A percentile compares a stretch with the other conserved stretches of the same genome.
Evolutionary conservation across 1,140 invertebrate genomes (phyloP).

Genomic region (Leptoteleia sp.): DNA sequence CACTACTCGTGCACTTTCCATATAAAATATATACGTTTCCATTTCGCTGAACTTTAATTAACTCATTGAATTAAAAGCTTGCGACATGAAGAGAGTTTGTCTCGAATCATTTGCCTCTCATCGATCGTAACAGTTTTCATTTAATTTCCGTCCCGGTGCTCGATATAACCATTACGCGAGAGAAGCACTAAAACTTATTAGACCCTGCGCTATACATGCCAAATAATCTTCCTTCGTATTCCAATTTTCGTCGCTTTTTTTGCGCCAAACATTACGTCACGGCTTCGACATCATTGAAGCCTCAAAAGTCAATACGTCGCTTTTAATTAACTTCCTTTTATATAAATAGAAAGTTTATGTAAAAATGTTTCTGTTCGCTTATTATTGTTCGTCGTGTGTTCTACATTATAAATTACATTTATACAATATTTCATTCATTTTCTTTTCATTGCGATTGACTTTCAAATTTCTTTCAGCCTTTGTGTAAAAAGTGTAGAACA

Average conservation of each 20-base stretch:
- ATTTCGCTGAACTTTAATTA: slow-evolving; percentile 61
- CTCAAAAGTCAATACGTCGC: too few relatives aligned
- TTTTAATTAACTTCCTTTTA: too few relatives aligned
- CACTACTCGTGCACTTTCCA: slow-evolving; percentile 20
- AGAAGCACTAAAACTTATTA: slow-evolving; percentile 26
- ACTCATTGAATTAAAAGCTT: slow-evolving; percentile 60
- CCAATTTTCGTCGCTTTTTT: not conserved
- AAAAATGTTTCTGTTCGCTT: too few relatives aligned
- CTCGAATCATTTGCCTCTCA: slow-evolving; percentile 52
- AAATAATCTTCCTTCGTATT: slow-evolving; percentile 11
- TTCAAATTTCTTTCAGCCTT: too few relatives aligned
- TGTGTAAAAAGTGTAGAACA: too few relatives aligned
- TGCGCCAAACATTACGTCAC: not conserved
- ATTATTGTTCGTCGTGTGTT: too few relatives aligned
- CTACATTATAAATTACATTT: too few relatives aligned
- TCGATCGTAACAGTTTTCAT: slow-evolving; percentile 47
- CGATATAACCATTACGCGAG: slow-evolving; percentile 24
- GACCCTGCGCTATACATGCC: not conserved
- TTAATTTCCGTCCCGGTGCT: slow-evolving; percentile 33
- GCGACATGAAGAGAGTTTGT: slow-evolving; percentile 47
- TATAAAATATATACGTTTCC: slow-evolving; percentile 56
- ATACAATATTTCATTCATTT: too few relatives aligned
- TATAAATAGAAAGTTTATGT: too few relatives aligned
- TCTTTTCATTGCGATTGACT: too few relatives aligned
- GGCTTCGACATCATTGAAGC: too few relatives aligned